Evolutionary conservation across 2,113 vertebrate genomes (phyloP).

Genomic region (Rhabdomys dilectus): DNA sequence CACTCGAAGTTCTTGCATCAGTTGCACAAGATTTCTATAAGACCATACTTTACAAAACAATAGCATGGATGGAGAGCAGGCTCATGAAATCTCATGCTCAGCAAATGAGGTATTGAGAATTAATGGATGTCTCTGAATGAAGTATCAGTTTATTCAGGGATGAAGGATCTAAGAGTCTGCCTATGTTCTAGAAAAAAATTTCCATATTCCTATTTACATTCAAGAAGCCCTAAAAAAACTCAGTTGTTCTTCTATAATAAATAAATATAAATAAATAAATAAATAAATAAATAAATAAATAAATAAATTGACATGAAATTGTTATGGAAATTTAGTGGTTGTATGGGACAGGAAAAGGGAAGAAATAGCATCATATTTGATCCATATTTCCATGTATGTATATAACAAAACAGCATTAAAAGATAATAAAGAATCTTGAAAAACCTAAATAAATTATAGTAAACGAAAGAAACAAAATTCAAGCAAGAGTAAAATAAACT

Average conservation of each 20-base stretch:
- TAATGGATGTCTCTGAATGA: neutral
- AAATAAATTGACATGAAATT: neutral
- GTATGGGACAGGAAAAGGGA: neutral
- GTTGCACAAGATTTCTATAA: neutral
- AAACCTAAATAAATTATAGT: neutral
- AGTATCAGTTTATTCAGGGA: neutral
- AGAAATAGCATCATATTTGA: neutral
- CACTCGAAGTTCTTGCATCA: no score
- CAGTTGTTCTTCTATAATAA: neutral
- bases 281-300: neutral
- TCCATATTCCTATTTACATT: neutral
- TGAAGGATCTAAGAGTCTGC: neutral
- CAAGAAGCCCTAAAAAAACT: neutral
- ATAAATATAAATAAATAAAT: no score
- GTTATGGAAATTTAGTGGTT: neutral
- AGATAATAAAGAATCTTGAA: neutral
- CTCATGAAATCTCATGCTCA: neutral
- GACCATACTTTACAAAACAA: neutral
- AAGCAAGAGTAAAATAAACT: neutral
- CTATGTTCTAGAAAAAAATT: neutral
- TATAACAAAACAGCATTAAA: neutral
- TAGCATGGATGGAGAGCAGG: neutral
- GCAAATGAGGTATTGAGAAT: neutral
- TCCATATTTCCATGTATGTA: neutral
- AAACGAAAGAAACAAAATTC: neutral